phyloP scores from a whole-genome alignment of 2,113 vertebrate species.

The Capra hircus region DNA sequence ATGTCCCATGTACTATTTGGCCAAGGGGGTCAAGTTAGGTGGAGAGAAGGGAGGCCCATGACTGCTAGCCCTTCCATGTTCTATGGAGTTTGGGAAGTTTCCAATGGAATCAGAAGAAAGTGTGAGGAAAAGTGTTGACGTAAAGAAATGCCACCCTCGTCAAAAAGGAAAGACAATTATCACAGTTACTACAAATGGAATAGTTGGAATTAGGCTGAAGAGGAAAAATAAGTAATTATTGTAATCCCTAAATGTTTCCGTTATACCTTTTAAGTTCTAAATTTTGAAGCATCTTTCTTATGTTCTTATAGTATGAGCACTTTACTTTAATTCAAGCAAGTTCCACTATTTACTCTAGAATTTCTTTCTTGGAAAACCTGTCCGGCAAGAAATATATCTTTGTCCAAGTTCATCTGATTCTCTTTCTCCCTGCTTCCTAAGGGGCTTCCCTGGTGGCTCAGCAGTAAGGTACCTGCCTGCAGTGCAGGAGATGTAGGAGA shows the following conservation, averaged over 20 bases:
- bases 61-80: not conserved
- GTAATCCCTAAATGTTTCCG: not conserved
- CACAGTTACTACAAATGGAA: not conserved
- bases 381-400: not conserved
- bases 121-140: not conserved
- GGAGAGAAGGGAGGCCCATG: not conserved
- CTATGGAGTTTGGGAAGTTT: not conserved
- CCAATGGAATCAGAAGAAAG: not conserved
- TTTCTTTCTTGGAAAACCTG: conserved; percentile 7
- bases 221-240: not conserved
- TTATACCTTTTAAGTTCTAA: not conserved
- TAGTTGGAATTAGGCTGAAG: not conserved
- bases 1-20: not conserved
- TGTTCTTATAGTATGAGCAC: not conserved
- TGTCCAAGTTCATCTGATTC: not conserved
- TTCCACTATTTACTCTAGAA: not conserved
- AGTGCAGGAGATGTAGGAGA: not conserved
- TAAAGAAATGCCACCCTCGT: not conserved
- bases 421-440: not conserved
- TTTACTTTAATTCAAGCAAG: conserved; percentile 10
- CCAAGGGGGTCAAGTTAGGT: not conserved
- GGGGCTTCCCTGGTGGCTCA: not conserved
- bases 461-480: not conserved
- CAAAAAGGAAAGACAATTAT: not conserved
- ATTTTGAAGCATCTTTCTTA: not conserved